Evolutionary conservation across 2,888 invertebrate genomes (phyloP).

Genomic region (Nesidiocoris tenuis): DNA sequence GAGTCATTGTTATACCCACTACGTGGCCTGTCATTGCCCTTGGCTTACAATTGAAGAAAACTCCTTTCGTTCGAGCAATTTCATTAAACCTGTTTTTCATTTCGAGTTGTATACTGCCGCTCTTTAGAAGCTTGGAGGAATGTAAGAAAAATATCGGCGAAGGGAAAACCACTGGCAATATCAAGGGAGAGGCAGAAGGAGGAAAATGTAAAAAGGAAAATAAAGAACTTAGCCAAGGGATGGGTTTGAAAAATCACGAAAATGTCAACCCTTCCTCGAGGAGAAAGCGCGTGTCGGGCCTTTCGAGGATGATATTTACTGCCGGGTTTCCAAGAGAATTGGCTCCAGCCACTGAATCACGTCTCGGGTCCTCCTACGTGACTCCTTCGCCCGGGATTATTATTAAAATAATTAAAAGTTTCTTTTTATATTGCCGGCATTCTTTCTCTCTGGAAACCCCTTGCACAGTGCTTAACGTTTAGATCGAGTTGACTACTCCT

Average conservation of each 20-base stretch:
- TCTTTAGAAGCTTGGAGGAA: conserved; percentile 1
- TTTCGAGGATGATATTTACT: conserved; percentile 11
- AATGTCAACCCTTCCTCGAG: conserved; percentile 27
- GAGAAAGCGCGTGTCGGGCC: background rate
- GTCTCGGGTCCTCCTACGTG: conserved; percentile 31
- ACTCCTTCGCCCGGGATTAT: conserved; percentile 16
- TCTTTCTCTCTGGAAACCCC: background rate
- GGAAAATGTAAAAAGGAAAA: no score
- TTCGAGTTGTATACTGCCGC: background rate
- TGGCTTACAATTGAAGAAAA: no score
- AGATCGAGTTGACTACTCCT: no score
- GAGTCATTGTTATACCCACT: no score
- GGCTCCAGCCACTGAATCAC: conserved; percentile 31
- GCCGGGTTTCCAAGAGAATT: conserved; percentile 20
- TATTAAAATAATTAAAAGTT: conserved; percentile 34
- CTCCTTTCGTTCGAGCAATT: background rate
- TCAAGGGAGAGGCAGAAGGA: background rate
- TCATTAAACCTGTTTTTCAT: conserved; percentile 24
- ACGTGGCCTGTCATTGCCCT: no score
- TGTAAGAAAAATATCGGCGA: background rate
- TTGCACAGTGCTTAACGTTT: no score
- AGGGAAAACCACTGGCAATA: conserved; percentile 5
- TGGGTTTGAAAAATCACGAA: conserved; percentile 41
- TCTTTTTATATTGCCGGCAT: background rate
- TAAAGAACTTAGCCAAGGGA: conserved; percentile 9